Evolutionary conservation across 2,888 invertebrate species (phyloP).

Genomic region (Gerris lacustris): DNA sequence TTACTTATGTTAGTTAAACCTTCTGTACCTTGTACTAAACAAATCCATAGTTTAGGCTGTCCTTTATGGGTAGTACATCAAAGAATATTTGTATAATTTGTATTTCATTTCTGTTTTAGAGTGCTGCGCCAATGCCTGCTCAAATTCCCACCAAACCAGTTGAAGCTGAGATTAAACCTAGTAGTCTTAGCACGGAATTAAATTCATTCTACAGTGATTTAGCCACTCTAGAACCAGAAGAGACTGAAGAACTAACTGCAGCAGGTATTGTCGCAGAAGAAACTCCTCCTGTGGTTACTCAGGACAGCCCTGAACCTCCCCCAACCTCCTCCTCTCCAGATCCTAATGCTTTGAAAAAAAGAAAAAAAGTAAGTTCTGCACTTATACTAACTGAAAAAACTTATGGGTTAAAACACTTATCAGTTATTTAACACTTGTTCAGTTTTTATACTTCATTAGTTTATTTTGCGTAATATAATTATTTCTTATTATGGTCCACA

Average conservation of each 20-base stretch:
- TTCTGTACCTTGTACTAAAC: too few species aligned
- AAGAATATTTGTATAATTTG: background rate
- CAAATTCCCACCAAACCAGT: slow-evolving; percentile 33
- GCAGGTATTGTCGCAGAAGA: slow-evolving; percentile 18
- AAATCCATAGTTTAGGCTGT: too few species aligned
- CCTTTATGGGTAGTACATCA: too few species aligned
- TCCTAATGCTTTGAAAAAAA: slow-evolving; percentile 28
- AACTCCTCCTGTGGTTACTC: slow-evolving; percentile 8
- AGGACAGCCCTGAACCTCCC: slow-evolving; percentile 10
- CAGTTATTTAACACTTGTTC: too few species aligned
- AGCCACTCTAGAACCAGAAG: slow-evolving; percentile 44
- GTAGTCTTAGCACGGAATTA: slow-evolving; percentile 40
- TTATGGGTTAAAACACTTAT: too few species aligned
- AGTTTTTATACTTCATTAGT: too few species aligned
- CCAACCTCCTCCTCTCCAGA: slow-evolving; percentile 21
- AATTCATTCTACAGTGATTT: slow-evolving; percentile 50
- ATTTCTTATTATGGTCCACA: too few species aligned
- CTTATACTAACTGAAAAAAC: background rate
- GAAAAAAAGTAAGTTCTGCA: slow-evolving; percentile 28
- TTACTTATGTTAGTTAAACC: too few species aligned
- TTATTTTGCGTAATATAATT: too few species aligned
- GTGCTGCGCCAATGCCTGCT: slow-evolving; percentile 37
- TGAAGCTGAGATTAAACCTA: slow-evolving; percentile 15
- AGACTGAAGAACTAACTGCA: slow-evolving; percentile 20
- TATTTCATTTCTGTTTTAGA: background rate